phyloP scores from a whole-genome alignment of 1,140 invertebrate species.

The Scaptomyza hsui region DNA sequence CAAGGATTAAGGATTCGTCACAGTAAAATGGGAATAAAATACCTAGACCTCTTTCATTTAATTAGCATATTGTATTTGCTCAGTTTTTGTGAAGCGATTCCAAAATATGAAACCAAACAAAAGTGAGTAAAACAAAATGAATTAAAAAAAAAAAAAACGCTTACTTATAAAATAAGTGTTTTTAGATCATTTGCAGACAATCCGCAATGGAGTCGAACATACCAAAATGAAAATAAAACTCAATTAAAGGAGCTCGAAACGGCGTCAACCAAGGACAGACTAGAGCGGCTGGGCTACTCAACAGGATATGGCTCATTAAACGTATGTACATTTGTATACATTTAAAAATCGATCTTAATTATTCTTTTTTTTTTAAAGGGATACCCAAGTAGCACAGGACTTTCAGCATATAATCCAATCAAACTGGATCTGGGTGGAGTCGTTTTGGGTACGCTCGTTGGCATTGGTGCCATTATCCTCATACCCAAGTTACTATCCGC shows the following conservation, averaged over 20 bases:
- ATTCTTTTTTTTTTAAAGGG: conserved; percentile 41
- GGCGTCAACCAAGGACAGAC: conserved; percentile 74
- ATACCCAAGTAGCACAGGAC: conserved; percentile 84
- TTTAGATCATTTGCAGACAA: conserved; percentile 66
- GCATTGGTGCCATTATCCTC: conserved; percentile 90
- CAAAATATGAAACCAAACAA: conserved; percentile 68
- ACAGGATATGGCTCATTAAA: conserved; percentile 79
- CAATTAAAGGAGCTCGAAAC: conserved; percentile 52
- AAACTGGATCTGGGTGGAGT: conserved; percentile 93
- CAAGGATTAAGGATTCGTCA: conserved; percentile 14
- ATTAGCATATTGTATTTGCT: conserved; percentile 40
- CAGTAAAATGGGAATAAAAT: conserved; percentile 50
- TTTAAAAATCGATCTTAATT: neutral
- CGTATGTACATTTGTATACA: too few relatives aligned
- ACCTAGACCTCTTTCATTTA: conserved; percentile 24
- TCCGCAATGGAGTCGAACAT: conserved; percentile 61
- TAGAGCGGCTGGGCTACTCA: conserved; percentile 77
- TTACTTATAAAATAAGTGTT: neutral
- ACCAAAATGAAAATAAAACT: conserved; percentile 73
- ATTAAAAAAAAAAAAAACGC: neutral
- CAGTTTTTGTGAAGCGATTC: conserved; percentile 45
- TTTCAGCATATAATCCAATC: conserved; percentile 87
- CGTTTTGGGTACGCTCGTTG: conserved; percentile 90
- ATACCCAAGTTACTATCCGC: conserved; percentile 90
- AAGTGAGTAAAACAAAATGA: conserved; percentile 55